Evolutionary conservation across 2,797 vertebrate species (phyloP).

Genomic region (Arnoldichthys spilopterus): DNA sequence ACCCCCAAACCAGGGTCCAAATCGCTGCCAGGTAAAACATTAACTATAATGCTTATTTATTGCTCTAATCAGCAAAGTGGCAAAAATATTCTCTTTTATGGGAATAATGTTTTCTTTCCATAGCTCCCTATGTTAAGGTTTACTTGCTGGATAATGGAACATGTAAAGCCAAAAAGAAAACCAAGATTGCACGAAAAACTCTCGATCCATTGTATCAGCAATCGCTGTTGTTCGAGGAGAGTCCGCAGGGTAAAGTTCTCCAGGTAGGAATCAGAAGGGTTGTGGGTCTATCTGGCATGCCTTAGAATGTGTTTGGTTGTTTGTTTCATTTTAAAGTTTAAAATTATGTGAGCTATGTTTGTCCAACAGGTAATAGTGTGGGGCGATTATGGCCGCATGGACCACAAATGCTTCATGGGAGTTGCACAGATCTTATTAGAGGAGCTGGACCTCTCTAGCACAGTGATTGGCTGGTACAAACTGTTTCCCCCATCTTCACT

Average conservation of each 20-base stretch:
- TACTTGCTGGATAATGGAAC: conserved; percentile 95
- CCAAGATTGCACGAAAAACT: conserved; percentile 99
- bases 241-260: conserved; percentile 96
- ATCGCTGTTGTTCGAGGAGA: conserved; percentile 94
- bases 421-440: conserved; percentile 98
- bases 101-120: conserved; percentile 19
- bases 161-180: conserved; percentile 99
- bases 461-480: conserved; percentile 99
- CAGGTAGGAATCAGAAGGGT: conserved; percentile 84
- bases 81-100: background rate
- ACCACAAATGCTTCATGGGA: conserved; percentile 99
- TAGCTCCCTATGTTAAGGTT: conserved; percentile 98
- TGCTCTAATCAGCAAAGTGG: background rate
- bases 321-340: background rate
- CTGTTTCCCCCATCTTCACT: conserved; percentile 97
- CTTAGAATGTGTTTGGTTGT: background rate
- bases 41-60: background rate
- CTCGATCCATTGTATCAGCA: conserved; percentile 98
- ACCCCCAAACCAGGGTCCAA: conserved; percentile 97
- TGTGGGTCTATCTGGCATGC: background rate
- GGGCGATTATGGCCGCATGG: conserved; percentile 98
- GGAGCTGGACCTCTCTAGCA: conserved; percentile 97
- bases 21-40: conserved; percentile 91
- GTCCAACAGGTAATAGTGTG: conserved; percentile 92
- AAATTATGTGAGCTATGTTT: conserved; percentile 2